A percentile compares a stretch with the other conserved stretches of the same genome.
Evolutionary conservation across 2,888 invertebrate species (phyloP).

Genomic region (Protodeltote pygarga): DNA sequence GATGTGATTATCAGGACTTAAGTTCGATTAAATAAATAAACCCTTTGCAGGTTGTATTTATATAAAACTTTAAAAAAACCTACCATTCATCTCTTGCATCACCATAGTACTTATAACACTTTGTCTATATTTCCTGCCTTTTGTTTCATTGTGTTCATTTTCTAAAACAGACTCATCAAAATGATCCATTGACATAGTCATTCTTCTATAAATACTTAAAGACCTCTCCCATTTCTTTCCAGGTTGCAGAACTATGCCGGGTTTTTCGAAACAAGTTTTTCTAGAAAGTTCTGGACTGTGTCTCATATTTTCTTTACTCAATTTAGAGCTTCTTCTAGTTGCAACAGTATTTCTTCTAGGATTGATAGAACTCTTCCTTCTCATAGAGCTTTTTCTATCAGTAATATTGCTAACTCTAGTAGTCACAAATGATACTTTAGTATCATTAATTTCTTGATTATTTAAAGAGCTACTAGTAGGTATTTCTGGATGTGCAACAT

Average conservation of each 20-base stretch:
- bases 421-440: constrained; percentile 38
- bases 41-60: too few relatives aligned
- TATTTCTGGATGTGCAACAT: constrained; percentile 9
- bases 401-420: constrained; percentile 44
- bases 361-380: constrained; percentile 35
- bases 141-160: constrained; percentile 67
- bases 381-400: constrained; percentile 46
- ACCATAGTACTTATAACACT: constrained; percentile 84
- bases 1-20: too few relatives aligned
- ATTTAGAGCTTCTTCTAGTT: constrained; percentile 29
- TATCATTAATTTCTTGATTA: constrained; percentile 10
- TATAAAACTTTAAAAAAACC: too few relatives aligned
- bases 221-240: constrained; percentile 91
- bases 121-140: constrained; percentile 86
- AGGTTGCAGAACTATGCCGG: constrained; percentile 84
- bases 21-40: too few relatives aligned
- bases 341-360: constrained; percentile 10
- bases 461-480: neutral
- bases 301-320: constrained; percentile 39
- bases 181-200: constrained; percentile 75
- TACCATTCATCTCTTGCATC: constrained; percentile 76
- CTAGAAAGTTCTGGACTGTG: constrained; percentile 28
- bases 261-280: constrained; percentile 54
- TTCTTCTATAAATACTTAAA: constrained; percentile 85
- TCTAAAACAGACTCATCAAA: constrained; percentile 76